These are phyloP conservation scores for Drosophila lowei DNA, from an alignment of 1,140 invertebrate species.

Conservation along the genomic window DNA sequence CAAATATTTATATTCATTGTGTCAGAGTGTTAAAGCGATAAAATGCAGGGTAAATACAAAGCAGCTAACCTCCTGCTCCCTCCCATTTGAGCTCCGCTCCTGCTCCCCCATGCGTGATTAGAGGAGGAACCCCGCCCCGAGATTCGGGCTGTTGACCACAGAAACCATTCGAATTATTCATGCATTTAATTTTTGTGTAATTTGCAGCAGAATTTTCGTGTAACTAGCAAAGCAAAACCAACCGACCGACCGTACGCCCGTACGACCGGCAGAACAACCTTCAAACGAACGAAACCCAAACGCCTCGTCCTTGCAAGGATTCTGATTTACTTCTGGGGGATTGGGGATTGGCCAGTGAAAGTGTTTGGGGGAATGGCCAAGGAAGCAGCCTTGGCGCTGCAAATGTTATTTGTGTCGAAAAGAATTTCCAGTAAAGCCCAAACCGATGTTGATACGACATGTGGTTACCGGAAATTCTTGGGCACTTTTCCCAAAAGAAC, in stretches of 20 bases:
- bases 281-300: slow-evolving; percentile 51
- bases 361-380: slow-evolving; percentile 36
- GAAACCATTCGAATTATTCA: slow-evolving; percentile 80
- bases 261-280: background rate
- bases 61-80: slow-evolving; percentile 45
- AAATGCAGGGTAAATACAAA: slow-evolving; percentile 80
- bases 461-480: slow-evolving; percentile 4
- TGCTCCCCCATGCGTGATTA: slow-evolving; percentile 55
- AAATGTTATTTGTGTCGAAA: slow-evolving; percentile 8
- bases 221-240: slow-evolving; percentile 61
- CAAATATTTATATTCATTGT: slow-evolving; percentile 82
- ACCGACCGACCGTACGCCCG: slow-evolving; percentile 5
- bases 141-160: slow-evolving; percentile 68
- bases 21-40: slow-evolving; percentile 81
- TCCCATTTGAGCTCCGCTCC: slow-evolving; percentile 25
- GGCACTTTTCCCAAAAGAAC: too few relatives aligned
- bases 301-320: slow-evolving; percentile 51
- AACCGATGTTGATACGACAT: slow-evolving; percentile 37
- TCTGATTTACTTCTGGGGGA: slow-evolving; percentile 7
- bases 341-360: slow-evolving; percentile 37
- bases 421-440: slow-evolving; percentile 11
- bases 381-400: slow-evolving; percentile 17
- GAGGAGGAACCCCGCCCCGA: slow-evolving; percentile 23
- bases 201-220: slow-evolving; percentile 75
- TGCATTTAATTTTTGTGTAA: slow-evolving; percentile 81